Percentiles rank a stretch among this genome's conserved stretches.
phyloP scores from a whole-genome alignment of 2,888 invertebrate species.

The Ormyrus thymus region DNA sequence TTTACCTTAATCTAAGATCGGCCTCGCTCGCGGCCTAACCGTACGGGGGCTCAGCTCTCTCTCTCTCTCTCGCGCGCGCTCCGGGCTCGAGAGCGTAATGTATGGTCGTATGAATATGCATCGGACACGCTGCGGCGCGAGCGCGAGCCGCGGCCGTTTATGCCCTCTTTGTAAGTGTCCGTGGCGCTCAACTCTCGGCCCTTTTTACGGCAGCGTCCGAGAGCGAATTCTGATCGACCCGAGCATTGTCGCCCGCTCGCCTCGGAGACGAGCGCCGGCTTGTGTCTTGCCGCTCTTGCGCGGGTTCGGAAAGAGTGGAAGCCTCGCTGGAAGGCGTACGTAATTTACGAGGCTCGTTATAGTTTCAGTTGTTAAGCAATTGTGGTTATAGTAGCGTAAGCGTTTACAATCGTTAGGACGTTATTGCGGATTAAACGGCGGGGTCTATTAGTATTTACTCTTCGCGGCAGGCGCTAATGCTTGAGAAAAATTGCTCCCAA shows the following conservation, averaged over 20 bases:
- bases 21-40: constrained; percentile 47
- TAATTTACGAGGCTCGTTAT: too few relatives aligned
- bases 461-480: too few relatives aligned
- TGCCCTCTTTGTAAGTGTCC: constrained; percentile 49
- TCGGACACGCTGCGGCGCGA: constrained; percentile 69
- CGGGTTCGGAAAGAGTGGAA: too few relatives aligned
- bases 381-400: too few relatives aligned
- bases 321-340: too few relatives aligned
- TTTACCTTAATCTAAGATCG: constrained; percentile 76
- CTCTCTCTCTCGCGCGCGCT: constrained; percentile 41
- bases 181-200: background rate
- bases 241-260: background rate
- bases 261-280: too few relatives aligned
- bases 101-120: constrained; percentile 75
- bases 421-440: too few relatives aligned
- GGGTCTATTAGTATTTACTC: too few relatives aligned
- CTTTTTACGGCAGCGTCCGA: background rate
- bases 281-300: background rate
- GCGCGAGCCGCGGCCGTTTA: constrained; percentile 38
- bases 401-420: too few relatives aligned
- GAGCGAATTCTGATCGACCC: constrained; percentile 4
- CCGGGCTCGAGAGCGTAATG: constrained; percentile 63
- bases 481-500: too few relatives aligned
- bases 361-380: too few relatives aligned
- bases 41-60: constrained; percentile 6